Base-by-base conservation (phyloP, 1,140 invertebrate species). In the Zaprionus capensis region DNA sequence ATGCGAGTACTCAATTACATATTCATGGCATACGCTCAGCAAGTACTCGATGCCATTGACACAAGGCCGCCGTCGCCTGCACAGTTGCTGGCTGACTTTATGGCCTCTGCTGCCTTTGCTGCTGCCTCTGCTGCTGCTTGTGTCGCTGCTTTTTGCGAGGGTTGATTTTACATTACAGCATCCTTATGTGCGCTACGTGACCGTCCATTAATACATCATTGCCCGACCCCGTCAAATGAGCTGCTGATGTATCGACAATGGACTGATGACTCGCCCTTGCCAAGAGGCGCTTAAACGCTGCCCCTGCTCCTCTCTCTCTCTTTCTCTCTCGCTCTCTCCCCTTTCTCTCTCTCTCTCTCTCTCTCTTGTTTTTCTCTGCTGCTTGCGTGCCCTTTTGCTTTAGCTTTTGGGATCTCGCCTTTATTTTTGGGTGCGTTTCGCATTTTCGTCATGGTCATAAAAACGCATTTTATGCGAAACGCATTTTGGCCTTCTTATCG, bases 391-490 rank as follows among this genome's bases (percentile, higher is more conserved):
- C 53, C 56, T 78, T 34, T 34, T 68, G 64, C 53, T 69, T 80
- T 58, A 26, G 56, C 55, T 44, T 66, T 76, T 81, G 68, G 84
- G 72, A 34, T 34, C 71, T 83, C 70, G 78, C 22, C 31, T 83
- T 83, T 55, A 38, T 41, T 55, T 69, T 74, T 69, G 71, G 71
- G 76, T 78, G 71, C 76, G 71, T 74, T 78, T 74, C 72, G 63
- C 65, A 78, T 69, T 86, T 87, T 87, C 78, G 84, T 88, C 82
- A 85, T 75, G 82, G 85, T 76, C 84, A 88, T 88, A 88, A 87
- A 87, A 87, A 87, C 83, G 83, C 84, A 87, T 83, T 87, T 90
- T 90, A 90, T 90, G 85, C 81, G 85, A 90, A 88, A 88, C 84
- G 84, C 84, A 87, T 88, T 87, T 88, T 78, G 80, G 75, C 81